Percentiles rank a stretch among this genome's conserved stretches.
phyloP scores from a whole-genome alignment of 1,140 invertebrate genomes.

The Chymomyza costata region DNA sequence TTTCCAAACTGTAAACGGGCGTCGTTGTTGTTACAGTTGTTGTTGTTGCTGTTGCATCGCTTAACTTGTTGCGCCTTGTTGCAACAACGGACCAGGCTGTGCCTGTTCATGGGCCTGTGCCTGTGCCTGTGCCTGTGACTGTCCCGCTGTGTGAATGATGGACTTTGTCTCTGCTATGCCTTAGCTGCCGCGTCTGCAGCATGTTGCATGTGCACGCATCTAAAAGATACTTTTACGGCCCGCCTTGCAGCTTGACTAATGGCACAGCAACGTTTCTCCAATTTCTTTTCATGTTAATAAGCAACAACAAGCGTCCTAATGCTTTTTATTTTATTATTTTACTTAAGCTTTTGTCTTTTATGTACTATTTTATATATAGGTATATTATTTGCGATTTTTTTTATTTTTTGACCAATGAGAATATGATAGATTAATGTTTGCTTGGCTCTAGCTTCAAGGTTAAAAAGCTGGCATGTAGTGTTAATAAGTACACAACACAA shows the following conservation, averaged over 20 bases:
- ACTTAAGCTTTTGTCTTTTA: background rate
- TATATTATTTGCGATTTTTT: too few relatives aligned
- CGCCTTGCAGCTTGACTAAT: constrained; percentile 59
- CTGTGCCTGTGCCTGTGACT: constrained; percentile 18
- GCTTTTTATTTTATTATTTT: background rate
- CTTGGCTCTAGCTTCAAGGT: too few relatives aligned
- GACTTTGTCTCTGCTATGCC: constrained; percentile 56
- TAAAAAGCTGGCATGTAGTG: too few relatives aligned
- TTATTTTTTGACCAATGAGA: too few relatives aligned
- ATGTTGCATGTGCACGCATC: constrained; percentile 63
- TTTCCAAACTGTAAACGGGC: constrained; percentile 25
- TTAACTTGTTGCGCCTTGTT: constrained; percentile 54
- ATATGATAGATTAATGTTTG: too few relatives aligned
- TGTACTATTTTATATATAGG: too few relatives aligned
- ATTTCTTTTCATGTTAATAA: constrained; percentile 63
- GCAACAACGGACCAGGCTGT: constrained; percentile 8
- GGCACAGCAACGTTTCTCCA: constrained; percentile 55
- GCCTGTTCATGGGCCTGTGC: too few relatives aligned
- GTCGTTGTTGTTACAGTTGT: constrained; percentile 7
- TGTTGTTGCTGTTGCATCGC: constrained; percentile 33
- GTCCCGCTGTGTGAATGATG: constrained; percentile 70
- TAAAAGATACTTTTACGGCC: constrained; percentile 68
- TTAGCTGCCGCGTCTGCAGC: constrained; percentile 49
- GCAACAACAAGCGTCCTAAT: constrained; percentile 16
- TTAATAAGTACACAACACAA: too few relatives aligned